Evolutionary conservation across 2,113 vertebrate genomes (phyloP), one percentile per base, ranked within the genome.

Genomic region (Leiothrix lutea): DNA sequence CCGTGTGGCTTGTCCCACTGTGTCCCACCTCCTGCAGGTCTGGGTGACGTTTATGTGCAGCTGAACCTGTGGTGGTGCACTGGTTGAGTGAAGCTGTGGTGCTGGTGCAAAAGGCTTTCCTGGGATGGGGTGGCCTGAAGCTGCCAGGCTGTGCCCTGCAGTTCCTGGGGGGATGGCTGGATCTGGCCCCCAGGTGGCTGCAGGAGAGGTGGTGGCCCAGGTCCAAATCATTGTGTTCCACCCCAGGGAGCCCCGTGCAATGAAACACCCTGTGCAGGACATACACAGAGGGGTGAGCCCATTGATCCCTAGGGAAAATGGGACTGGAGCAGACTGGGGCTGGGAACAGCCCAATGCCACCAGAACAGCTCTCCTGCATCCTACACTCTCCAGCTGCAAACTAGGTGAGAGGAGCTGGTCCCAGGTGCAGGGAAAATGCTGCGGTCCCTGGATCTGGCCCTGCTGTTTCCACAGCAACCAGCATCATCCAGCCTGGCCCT

Each of bases 381-480:
- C 36, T 70, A 0, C 12, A 9, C 19, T 89, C 38, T 87, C 53
- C 47, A 45, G 56, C 42, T 2, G 2, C 45, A 84, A 36, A 28
- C 36, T 65, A 40, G 60, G 35, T 1, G 5, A 93, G 81, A 89
- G 47, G 33, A 93, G 35, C 42, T 70, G 73, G 78, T 78, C 35
- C 85, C 0, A 10, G 65, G 65, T 62, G 47, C 69, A 62, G 70
- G 78, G 47, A 80, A 33, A 80, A 71, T 51, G 85, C 70, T 93
- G 73, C 0, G 0, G 65, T 78, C 47, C 69, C 85, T 66, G 78
- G 60, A 93, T 95, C 90, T 0, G 8, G 78, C 88, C 90, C 90
- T 90, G 90, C 80, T 0, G 61, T 97, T 97, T 94, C 96, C 95
- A 97, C 90, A 94, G 94, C 75, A 96, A 97, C 96, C 84, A 69